These are phyloP conservation scores for Cantharis lateralis DNA, from an alignment of 2,888 invertebrate species.

Conservation along the genomic window DNA sequence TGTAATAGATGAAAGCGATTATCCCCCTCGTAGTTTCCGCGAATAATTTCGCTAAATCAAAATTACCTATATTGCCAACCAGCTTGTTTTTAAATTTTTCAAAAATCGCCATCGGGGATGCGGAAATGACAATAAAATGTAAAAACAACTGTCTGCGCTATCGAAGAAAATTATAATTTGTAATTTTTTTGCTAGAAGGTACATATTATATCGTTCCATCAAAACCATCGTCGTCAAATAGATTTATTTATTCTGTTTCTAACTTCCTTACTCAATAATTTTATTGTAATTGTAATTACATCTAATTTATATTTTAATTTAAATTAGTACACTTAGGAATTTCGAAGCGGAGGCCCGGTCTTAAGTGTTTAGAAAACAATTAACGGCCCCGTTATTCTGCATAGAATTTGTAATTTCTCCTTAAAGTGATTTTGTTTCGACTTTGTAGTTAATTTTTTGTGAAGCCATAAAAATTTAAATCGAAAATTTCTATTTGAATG, in stretches of 20 bases:
- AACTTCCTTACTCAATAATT: background rate
- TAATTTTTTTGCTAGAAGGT: too few species aligned
- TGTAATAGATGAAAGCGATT: too few species aligned
- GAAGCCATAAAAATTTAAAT: background rate
- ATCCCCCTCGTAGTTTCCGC: too few species aligned
- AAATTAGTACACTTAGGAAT: background rate
- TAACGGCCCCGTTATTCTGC: constrained; percentile 2
- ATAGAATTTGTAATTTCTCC: constrained; percentile 4
- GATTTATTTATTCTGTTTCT: background rate
- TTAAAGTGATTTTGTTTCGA: constrained; percentile 3
- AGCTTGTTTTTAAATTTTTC: too few species aligned
- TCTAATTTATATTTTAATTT: background rate
- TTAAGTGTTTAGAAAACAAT: constrained; percentile 8
- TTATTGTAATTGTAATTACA: background rate
- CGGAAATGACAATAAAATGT: too few species aligned
- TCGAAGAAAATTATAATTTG: too few species aligned
- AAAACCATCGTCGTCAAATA: background rate
- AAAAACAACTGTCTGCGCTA: too few species aligned
- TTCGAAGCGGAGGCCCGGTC: background rate
- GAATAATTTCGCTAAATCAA: too few species aligned
- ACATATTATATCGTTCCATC: too few species aligned
- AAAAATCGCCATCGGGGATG: too few species aligned
- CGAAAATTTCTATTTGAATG: background rate
- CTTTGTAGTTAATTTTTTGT: background rate
- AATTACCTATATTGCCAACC: too few species aligned